Percentiles rank a stretch among this genome's conserved stretches.
Evolutionary conservation across 2,888 invertebrate species (phyloP).

Genomic region (Cyclophora albipunctata): DNA sequence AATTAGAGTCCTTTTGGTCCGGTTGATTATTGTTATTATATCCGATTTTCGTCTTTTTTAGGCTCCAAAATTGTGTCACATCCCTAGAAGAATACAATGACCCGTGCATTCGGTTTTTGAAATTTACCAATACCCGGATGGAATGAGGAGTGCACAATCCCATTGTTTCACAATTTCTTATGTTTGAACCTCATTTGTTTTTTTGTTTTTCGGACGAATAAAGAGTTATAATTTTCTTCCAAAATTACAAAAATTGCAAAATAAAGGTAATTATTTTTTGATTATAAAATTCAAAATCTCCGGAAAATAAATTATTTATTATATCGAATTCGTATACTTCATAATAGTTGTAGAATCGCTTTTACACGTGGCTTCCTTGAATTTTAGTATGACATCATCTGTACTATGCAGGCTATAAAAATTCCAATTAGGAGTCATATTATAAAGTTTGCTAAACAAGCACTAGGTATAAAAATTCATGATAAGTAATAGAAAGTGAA

Average conservation of each 20-base stretch:
- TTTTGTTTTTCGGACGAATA: constrained; percentile 76
- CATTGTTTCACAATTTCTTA: constrained; percentile 74
- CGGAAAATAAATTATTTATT: constrained; percentile 3
- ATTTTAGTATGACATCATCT: constrained; percentile 65
- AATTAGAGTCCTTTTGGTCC: constrained; percentile 65
- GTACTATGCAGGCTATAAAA: constrained; percentile 39
- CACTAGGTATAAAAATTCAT: constrained; percentile 3
- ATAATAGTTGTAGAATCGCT: constrained; percentile 24
- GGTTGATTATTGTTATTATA: constrained; percentile 52
- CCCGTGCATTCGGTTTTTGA: constrained; percentile 70
- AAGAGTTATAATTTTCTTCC: constrained; percentile 71
- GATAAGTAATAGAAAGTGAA: constrained; percentile 27
- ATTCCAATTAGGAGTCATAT: constrained; percentile 27
- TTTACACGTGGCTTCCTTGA: constrained; percentile 63
- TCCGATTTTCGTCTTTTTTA: constrained; percentile 60
- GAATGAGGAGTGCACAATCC: constrained; percentile 73
- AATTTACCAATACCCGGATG: constrained; percentile 68
- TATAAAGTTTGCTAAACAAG: constrained; percentile 8
- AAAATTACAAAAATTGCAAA: constrained; percentile 75
- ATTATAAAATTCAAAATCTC: constrained; percentile 13
- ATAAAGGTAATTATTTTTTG: constrained; percentile 67
- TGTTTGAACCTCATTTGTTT: constrained; percentile 76
- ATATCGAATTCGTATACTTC: constrained; percentile 4
- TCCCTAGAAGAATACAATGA: constrained; percentile 66
- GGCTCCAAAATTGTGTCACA: constrained; percentile 53